Evolutionary conservation across 1,140 invertebrate genomes (phyloP).

Genomic region (Heliconius hermathena): DNA sequence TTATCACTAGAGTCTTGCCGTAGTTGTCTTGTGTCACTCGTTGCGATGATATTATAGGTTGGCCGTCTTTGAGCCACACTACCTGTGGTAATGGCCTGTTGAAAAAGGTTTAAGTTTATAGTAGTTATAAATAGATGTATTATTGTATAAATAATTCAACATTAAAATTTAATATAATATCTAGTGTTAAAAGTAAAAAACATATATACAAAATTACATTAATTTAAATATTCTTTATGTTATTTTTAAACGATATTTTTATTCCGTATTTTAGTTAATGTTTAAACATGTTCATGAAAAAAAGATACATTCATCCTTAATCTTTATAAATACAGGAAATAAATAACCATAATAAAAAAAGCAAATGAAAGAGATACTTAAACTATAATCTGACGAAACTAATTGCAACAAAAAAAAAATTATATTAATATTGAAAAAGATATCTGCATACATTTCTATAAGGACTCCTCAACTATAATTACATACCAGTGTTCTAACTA

Average conservation of each 20-base stretch:
- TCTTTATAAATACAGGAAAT: background rate
- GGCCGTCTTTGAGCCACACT: constrained; percentile 92
- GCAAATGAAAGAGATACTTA: background rate
- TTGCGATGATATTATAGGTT: constrained; percentile 85
- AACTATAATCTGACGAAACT: background rate
- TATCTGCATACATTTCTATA: background rate
- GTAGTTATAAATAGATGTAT: no score
- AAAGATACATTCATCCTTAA: background rate
- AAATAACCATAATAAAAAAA: background rate
- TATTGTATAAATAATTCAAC: no score
- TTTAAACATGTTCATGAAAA: background rate
- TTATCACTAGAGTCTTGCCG: constrained; percentile 95
- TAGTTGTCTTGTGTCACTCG: constrained; percentile 93
- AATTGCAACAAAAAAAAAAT: background rate
- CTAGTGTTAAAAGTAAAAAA: no score
- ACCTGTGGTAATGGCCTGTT: constrained; percentile 88
- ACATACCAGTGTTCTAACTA: background rate
- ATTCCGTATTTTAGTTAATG: background rate
- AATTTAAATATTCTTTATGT: background rate
- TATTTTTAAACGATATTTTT: background rate
- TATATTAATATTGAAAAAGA: background rate
- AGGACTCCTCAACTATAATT: background rate
- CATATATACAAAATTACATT: no score
- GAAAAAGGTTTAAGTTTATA: background rate
- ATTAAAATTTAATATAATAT: no score